Evolutionary conservation across 2,113 vertebrate genomes (phyloP), one percentile per base, ranked within the genome.

Genomic region (Butorides virescens): DNA sequence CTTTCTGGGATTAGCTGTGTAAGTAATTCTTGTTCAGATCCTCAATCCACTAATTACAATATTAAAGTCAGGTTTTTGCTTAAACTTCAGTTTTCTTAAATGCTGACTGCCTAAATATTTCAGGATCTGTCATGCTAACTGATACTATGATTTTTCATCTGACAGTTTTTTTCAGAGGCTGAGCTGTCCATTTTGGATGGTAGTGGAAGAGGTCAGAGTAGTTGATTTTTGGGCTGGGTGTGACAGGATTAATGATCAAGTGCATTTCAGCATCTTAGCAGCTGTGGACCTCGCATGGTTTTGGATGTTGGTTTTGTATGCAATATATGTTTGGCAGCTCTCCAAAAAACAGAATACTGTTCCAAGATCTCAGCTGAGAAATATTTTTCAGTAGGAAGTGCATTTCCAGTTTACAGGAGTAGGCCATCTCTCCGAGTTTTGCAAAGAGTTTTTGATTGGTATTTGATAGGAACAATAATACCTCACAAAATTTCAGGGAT

Each of bases 211-310:
- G 74, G 70, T 71, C 71, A 63, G 53, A 93, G 86, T 63, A 66
- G 93, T 53, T 95, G 96, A 90, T 91, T 97, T 97, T 97, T 86
- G 90, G 68, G 53, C 71, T 95, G 95, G 88, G 88, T 97, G 88
- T 95, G 73, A 49, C 49, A 96, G 84, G 95, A 95, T 97, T 96
- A 95, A 97, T 96, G 86, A 89, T 95, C 81, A 82, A 96, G 94
- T 91, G 39, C 91, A 78, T 98, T 98, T 97, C 95, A 96, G 79
- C 96, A 93, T 93, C 89, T 89, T 89, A 77, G 89, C 68, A 96
- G 79, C 96, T 96, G 88, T 85, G 94, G 88, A 72, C 44, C 73
- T 95, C 2, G 5, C 76, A 56, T 76, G 81, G 86, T 76, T 95
- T 94, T 79, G 58, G 59, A 86, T 92, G 73, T 83, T 96, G 68